phyloP scores from a whole-genome alignment of 2,113 vertebrate species.

The Leptobrachium leishanense region DNA sequence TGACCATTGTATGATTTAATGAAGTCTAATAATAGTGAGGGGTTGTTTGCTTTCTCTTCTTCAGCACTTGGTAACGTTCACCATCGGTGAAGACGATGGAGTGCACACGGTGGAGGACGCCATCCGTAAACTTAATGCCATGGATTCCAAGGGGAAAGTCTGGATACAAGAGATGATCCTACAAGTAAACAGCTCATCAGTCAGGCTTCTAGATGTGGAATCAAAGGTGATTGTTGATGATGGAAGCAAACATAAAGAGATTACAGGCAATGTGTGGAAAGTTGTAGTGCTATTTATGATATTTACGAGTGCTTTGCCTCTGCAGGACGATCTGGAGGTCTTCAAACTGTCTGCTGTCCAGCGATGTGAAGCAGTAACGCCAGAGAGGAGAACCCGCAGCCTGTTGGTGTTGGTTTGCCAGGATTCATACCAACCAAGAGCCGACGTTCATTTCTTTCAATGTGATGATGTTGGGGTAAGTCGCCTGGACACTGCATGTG shows the following conservation, averaged over 20 bases:
- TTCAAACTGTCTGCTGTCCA: constrained; percentile 67
- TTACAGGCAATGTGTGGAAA: too few species aligned
- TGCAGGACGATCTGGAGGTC: constrained; percentile 77
- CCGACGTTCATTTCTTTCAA: constrained; percentile 80
- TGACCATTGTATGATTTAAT: too few species aligned
- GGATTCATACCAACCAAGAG: constrained; percentile 64
- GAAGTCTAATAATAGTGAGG: too few species aligned
- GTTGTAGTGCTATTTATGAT: too few species aligned
- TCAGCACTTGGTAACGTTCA: constrained; percentile 68
- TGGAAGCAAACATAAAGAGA: too few species aligned
- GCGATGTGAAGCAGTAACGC: constrained; percentile 70
- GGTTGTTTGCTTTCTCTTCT: background rate
- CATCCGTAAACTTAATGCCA: constrained; percentile 55
- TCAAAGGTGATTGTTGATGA: constrained; percentile 57
- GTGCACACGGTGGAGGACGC: constrained; percentile 65
- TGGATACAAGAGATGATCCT: constrained; percentile 71
- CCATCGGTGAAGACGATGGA: constrained; percentile 61
- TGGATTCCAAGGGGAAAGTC: constrained; percentile 66
- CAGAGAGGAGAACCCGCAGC: constrained; percentile 61
- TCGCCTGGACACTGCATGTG: background rate
- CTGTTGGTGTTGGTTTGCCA: constrained; percentile 78
- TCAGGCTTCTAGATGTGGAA: constrained; percentile 59
- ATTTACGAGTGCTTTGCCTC: background rate
- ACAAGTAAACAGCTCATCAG: constrained; percentile 54
- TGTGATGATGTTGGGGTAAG: constrained; percentile 74